Evolutionary conservation across 2,888 invertebrate species (phyloP).

Genomic region (Melanargia galathea): DNA sequence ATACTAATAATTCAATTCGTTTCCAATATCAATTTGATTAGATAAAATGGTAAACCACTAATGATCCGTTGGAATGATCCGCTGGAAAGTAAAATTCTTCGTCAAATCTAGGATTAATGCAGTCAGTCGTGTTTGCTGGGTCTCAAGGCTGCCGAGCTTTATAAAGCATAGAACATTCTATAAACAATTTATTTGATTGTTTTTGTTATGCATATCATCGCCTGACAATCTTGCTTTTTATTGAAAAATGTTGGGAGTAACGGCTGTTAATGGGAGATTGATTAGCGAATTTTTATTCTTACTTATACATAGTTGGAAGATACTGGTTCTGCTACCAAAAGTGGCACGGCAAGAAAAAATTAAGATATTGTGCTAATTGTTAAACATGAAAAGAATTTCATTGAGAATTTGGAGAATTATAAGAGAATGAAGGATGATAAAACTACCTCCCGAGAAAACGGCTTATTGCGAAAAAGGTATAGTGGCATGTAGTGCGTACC

Average conservation of each 20-base stretch:
- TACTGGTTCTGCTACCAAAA: not conserved
- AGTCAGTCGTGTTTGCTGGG: slow-evolving; percentile 39
- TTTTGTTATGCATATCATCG: slow-evolving; percentile 43
- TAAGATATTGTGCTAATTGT: not conserved
- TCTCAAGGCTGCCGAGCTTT: slow-evolving; percentile 49
- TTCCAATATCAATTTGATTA: not conserved
- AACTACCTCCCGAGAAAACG: no score
- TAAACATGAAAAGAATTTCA: not conserved
- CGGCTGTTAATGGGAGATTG: slow-evolving; percentile 27
- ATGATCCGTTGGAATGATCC: not conserved
- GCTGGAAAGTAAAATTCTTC: slow-evolving; percentile 32
- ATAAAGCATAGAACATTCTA: slow-evolving; percentile 39
- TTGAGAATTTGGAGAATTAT: no score
- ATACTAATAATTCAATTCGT: not conserved
- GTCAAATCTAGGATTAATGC: slow-evolving; percentile 2
- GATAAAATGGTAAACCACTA: not conserved
- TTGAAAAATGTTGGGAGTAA: slow-evolving; percentile 30
- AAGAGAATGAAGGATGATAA: no score
- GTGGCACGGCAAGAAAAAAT: not conserved
- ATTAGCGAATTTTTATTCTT: slow-evolving; percentile 1
- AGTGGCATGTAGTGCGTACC: no score
- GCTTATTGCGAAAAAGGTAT: no score
- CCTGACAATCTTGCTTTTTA: slow-evolving; percentile 21
- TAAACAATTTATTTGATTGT: slow-evolving; percentile 43
- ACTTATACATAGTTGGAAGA: not conserved